Percentiles rank a stretch among this genome's conserved stretches.
Conservation (phyloP, 2,888 invertebrate species). For the Archips xylosteana region DNA sequence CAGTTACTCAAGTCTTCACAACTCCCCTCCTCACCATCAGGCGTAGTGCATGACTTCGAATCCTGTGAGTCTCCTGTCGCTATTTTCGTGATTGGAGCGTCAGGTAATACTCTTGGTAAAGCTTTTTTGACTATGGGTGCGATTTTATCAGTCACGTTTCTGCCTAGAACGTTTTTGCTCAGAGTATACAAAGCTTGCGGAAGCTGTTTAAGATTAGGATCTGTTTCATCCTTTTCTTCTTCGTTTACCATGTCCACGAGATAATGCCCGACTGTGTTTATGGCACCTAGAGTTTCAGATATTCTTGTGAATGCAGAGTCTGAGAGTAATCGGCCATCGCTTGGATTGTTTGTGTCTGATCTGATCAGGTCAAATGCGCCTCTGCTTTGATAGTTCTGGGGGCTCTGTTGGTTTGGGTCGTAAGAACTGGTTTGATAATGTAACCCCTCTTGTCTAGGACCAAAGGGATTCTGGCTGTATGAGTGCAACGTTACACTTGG, state of each 20-base stretch:
- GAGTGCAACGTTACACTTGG: constrained; percentile 43
- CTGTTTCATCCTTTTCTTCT: constrained; percentile 74
- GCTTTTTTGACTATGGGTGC: constrained; percentile 88
- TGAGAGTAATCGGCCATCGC: constrained; percentile 84
- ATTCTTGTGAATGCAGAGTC: constrained; percentile 87
- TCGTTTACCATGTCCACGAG: constrained; percentile 91
- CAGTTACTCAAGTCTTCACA: constrained; percentile 96
- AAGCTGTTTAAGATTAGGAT: constrained; percentile 77
- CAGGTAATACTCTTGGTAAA: constrained; percentile 72
- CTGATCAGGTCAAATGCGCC: constrained; percentile 59
- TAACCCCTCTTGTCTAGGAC: constrained; percentile 43
- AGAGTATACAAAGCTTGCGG: constrained; percentile 92
- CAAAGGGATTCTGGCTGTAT: constrained; percentile 44
- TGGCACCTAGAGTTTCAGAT: constrained; percentile 90
- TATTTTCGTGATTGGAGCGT: constrained; percentile 76
- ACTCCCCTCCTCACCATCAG: constrained; percentile 91
- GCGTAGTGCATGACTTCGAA: constrained; percentile 91
- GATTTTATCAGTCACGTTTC: constrained; percentile 92
- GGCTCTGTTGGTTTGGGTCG: constrained; percentile 47
- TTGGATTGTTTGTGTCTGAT: constrained; percentile 61
- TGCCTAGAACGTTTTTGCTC: constrained; percentile 90
- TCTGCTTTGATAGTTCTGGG: constrained; percentile 61
- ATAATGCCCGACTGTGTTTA: constrained; percentile 94
- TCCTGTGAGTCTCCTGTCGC: constrained; percentile 78
- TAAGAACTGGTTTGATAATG: constrained; percentile 36